Base-by-base conservation (phyloP, 23 tunicate species). In the Trididemnum nubilum region DNA sequence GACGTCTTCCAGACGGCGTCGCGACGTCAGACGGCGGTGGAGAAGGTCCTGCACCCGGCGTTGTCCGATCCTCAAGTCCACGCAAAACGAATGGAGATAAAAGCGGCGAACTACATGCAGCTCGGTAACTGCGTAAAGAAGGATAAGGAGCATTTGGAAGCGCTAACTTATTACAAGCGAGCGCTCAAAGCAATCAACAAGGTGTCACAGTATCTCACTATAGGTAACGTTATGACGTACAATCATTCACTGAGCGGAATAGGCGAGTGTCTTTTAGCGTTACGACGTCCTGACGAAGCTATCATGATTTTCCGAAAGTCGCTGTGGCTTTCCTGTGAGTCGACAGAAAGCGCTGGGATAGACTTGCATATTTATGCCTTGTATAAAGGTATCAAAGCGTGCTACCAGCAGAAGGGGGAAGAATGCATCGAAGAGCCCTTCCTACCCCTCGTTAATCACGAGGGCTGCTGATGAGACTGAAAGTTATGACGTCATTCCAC, bases 391-490 rank as follows among this genome's bases (percentile, higher is more conserved):
- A 33, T 67, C 22, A 67, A 67, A 33, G n/a, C n/a, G 7, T 67
- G 38, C 38, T 12, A 15, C 18, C 38, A 67, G n/a, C 3, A 33
- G 2, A 15, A 30, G 22, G 74, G 38, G 7, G 38, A 31, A 24
- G 22, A 31, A 7, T 32, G 33, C 7, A 38, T 30, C n/a, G 9
- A 67, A 2, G 12, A 7, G 7, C 7, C 25, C 12, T 33, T n/a
- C 9, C 31, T 38, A 3, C 74, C 74, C 9, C n/a, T 67, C 7
- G 38, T 67, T 31, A 31, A 33, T 67, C 74, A 67, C 74, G 74
- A 30, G 67, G n/a, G n/a, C n/a, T n/a, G n/a, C n/a, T n/a, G n/a
- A n/a, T n/a, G n/a, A n/a, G n/a, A n/a, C n/a, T n/a, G n/a, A n/a
- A n/a, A n/a, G n/a, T n/a, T n/a, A n/a, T n/a, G n/a, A n/a, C n/a